phyloP scores from a whole-genome alignment of 2,888 invertebrate species.

The Melanostoma scalare region DNA sequence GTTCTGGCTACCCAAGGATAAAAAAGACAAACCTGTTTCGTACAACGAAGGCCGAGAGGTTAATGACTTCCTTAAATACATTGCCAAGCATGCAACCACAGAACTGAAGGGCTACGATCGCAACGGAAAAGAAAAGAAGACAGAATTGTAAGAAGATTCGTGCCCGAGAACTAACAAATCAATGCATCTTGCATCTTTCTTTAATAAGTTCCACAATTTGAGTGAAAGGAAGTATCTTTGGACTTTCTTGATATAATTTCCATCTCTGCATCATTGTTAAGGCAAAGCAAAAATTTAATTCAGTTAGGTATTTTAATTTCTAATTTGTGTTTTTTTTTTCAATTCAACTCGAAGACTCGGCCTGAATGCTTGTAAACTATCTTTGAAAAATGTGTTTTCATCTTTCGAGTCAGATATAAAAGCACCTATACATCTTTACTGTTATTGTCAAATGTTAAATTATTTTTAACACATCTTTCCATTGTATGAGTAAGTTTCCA shows the following conservation, averaged over 20 bases:
- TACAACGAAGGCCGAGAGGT: slow-evolving; percentile 97
- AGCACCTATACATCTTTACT: slow-evolving; percentile 43
- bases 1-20: slow-evolving; percentile 95
- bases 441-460: slow-evolving; percentile 60
- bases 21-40: slow-evolving; percentile 89
- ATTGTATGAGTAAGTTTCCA: slow-evolving; percentile 51
- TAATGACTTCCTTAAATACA: slow-evolving; percentile 96
- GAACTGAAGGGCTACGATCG: slow-evolving; percentile 94
- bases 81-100: slow-evolving; percentile 94
- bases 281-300: slow-evolving; percentile 28
- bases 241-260: slow-evolving; percentile 38
- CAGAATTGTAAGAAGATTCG: slow-evolving; percentile 78
- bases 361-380: slow-evolving; percentile 33
- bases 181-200: slow-evolving; percentile 47
- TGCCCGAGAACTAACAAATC: slow-evolving; percentile 26
- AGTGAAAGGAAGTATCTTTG: slow-evolving; percentile 39
- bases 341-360: background rate
- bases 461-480: slow-evolving; percentile 66
- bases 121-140: slow-evolving; percentile 86
- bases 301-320: slow-evolving; percentile 23
- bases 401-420: slow-evolving; percentile 47
- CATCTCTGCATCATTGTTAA: slow-evolving; percentile 20
- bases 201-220: slow-evolving; percentile 62
- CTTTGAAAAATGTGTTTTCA: slow-evolving; percentile 26
- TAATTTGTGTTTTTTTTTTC: slow-evolving; percentile 1